Conservation (phyloP, 2,797 vertebrate species). For the Thaleichthys pacificus region DNA sequence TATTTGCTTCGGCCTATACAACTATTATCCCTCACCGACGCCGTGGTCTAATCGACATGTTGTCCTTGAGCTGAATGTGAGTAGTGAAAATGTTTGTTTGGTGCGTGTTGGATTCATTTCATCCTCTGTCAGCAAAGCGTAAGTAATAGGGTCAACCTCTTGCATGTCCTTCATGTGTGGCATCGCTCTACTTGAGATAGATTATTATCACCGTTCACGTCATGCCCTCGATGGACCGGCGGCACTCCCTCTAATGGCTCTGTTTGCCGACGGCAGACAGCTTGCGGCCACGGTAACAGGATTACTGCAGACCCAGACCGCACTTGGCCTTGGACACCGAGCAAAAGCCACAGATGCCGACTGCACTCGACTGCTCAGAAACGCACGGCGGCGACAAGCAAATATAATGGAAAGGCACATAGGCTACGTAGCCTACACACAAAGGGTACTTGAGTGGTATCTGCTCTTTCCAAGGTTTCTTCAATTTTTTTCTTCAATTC, state of each 20-base stretch:
- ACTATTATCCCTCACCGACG: background rate
- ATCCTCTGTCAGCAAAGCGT: background rate
- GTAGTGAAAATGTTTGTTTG: slow-evolving; percentile 1
- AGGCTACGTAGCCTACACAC: background rate
- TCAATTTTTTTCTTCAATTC: too few relatives aligned
- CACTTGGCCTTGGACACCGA: slow-evolving; percentile 16
- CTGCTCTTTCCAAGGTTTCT: too few relatives aligned
- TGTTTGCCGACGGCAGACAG: slow-evolving; percentile 11
- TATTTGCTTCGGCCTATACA: background rate
- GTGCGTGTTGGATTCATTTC: background rate
- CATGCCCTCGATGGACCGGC: background rate
- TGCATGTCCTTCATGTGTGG: slow-evolving; percentile 16
- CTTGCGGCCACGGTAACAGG: background rate
- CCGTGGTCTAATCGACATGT: background rate
- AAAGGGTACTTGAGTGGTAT: too few relatives aligned
- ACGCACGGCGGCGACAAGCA: background rate
- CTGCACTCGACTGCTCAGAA: background rate
- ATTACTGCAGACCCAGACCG: slow-evolving; percentile 11
- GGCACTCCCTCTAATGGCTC: slow-evolving; percentile 11
- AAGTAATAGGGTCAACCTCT: slow-evolving; percentile 3
- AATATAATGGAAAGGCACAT: background rate
- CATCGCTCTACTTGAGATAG: slow-evolving; percentile 13
- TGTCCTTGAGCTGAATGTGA: slow-evolving; percentile 5
- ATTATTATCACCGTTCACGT: slow-evolving; percentile 13
- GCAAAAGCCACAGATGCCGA: background rate